A percentile compares a stretch with the other conserved stretches of the same genome.
Conservation (phyloP, 2,888 invertebrate species). For the Nymphalis urticae region DNA sequence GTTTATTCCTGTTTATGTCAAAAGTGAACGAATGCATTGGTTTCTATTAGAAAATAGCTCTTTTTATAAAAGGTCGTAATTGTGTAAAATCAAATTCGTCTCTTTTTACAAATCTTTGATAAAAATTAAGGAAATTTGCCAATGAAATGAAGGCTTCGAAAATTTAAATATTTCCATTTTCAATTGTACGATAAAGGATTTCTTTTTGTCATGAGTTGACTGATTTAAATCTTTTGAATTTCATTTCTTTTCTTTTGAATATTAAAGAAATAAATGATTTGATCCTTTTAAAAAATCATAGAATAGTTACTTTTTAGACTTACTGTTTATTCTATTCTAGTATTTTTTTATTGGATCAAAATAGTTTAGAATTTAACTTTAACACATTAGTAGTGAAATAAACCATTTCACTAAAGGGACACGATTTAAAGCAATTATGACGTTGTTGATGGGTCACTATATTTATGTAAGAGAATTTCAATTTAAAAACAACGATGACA, state of each 20-base stretch:
- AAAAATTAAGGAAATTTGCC: conserved; percentile 1
- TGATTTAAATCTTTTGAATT: conserved; percentile 12
- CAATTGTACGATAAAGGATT: conserved; percentile 3
- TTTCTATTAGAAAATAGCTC: not conserved
- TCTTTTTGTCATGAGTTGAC: conserved; percentile 8
- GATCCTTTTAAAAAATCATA: not conserved
- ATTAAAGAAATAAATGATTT: not conserved
- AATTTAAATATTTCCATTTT: conserved; percentile 12
- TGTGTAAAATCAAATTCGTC: not conserved
- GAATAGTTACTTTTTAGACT: not conserved
- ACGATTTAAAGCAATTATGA: no score
- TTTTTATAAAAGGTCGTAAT: conserved; percentile 1
- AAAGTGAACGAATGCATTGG: not conserved
- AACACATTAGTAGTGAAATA: no score
- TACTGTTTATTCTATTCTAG: no score
- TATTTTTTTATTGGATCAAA: no score
- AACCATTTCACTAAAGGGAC: no score
- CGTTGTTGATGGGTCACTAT: no score
- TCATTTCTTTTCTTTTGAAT: not conserved
- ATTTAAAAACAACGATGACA: no score
- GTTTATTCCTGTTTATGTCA: conserved; percentile 2
- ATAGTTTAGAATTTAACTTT: no score
- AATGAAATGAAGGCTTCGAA: conserved; percentile 10
- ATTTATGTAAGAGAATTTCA: no score
- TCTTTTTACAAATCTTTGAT: not conserved